Evolutionary conservation across 2,888 invertebrate species (phyloP).

Genomic region (Tolmerus cingulatus): DNA sequence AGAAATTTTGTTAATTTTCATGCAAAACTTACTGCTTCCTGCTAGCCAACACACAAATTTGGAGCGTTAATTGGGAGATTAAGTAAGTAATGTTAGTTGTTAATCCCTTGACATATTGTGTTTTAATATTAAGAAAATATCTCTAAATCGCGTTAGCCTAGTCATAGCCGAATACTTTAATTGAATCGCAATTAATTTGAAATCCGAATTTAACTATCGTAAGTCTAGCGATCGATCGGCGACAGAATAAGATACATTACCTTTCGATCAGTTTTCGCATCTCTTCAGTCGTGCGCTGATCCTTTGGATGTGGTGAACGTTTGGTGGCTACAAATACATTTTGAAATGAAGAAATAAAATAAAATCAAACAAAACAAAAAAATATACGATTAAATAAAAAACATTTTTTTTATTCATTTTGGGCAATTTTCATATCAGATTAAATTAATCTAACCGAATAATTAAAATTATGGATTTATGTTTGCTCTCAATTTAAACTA

Average conservation of each 20-base stretch:
- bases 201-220: background rate
- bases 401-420: background rate
- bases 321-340: conserved; percentile 64
- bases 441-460: background rate
- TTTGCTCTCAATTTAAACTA: background rate
- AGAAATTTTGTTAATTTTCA: conserved; percentile 30
- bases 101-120: background rate
- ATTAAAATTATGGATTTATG: background rate
- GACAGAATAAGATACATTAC: conserved; percentile 70
- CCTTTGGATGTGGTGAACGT: conserved; percentile 79
- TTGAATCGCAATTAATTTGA: background rate
- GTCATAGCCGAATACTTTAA: background rate
- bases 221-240: background rate
- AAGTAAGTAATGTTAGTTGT: conserved; percentile 41
- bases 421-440: background rate
- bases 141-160: background rate
- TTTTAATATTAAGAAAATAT: background rate
- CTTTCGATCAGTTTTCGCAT: conserved; percentile 97
- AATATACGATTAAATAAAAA: background rate
- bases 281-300: conserved; percentile 94
- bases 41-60: conserved; percentile 50
- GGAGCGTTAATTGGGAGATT: conserved; percentile 37
- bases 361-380: conserved; percentile 22
- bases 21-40: conserved; percentile 53
- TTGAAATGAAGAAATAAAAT: conserved; percentile 40